Percentiles rank a stretch among this genome's conserved stretches.
These are phyloP conservation scores for Aporophyla nigra DNA, from an alignment of 2,888 invertebrate species.

Conservation along the genomic window DNA sequence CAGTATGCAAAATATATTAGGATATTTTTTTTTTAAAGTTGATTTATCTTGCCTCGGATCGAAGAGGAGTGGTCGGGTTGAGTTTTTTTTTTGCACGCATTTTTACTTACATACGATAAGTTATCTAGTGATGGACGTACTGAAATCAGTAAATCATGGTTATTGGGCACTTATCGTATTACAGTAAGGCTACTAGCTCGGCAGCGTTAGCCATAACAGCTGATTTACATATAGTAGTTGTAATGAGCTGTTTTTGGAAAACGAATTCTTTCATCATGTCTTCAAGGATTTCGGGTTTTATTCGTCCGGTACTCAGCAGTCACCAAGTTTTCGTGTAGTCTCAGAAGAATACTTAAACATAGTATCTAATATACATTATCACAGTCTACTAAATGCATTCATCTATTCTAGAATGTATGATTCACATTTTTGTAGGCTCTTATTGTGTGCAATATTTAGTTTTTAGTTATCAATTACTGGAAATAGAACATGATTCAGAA, in stretches of 20 bases:
- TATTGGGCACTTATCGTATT: no score
- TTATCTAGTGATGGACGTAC: conserved; percentile 43
- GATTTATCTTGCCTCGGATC: not conserved
- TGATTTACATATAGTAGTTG: conserved; percentile 1
- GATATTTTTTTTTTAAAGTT: no score
- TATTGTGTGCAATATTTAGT: not conserved
- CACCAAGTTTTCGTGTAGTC: not conserved
- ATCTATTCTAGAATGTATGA: not conserved
- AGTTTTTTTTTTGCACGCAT: not conserved
- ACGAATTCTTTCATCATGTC: not conserved
- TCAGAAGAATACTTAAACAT: not conserved
- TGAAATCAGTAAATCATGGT: conserved; percentile 16
- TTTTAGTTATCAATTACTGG: conserved; percentile 15
- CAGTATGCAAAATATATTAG: no score
- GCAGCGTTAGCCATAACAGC: conserved; percentile 15
- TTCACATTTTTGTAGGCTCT: conserved; percentile 13
- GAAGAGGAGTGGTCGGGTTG: not conserved
- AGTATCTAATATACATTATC: not conserved
- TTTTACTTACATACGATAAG: conserved; percentile 29
- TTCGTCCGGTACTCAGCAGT: not conserved
- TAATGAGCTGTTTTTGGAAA: not conserved
- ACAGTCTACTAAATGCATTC: not conserved
- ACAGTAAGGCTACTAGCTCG: not conserved
- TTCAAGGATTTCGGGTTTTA: not conserved
- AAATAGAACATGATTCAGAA: conserved; percentile 45